A percentile compares a stretch with the other conserved stretches of the same genome.
Evolutionary conservation across 2,888 invertebrate species (phyloP).

Genomic region (Chesias legatella): DNA sequence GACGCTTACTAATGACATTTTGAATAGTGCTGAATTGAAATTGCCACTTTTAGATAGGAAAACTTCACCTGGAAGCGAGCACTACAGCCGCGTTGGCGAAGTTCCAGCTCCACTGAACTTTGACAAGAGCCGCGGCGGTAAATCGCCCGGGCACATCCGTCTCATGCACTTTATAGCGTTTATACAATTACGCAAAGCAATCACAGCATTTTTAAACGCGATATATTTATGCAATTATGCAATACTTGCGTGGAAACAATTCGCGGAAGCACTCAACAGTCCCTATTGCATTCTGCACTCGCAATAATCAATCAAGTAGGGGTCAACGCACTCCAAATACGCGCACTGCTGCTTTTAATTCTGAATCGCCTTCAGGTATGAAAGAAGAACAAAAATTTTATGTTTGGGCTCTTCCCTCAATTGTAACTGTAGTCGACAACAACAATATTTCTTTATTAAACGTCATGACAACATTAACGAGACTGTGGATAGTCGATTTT

Average conservation of each 20-base stretch:
- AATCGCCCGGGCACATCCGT: constrained; percentile 52
- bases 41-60: constrained; percentile 30
- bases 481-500: constrained; percentile 39
- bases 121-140: constrained; percentile 60
- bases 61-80: constrained; percentile 67
- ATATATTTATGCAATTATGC: constrained; percentile 3
- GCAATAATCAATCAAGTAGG: constrained; percentile 35
- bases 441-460: constrained; percentile 46
- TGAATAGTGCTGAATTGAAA: constrained; percentile 1
- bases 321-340: constrained; percentile 54
- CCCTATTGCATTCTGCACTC: constrained; percentile 28
- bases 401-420: constrained; percentile 42
- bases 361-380: constrained; percentile 47
- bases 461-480: constrained; percentile 49
- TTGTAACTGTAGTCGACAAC: constrained; percentile 47
- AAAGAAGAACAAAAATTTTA: constrained; percentile 51
- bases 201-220: constrained; percentile 5
- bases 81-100: constrained; percentile 63
- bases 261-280: constrained; percentile 17
- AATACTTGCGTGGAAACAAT: constrained; percentile 19
- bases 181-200: constrained; percentile 18
- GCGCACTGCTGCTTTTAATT: constrained; percentile 50
- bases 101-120: constrained; percentile 77
- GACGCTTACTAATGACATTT: background rate
- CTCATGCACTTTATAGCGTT: constrained; percentile 32